A percentile compares a stretch with the other conserved stretches of the same genome.
phyloP scores from a whole-genome alignment of 2,797 vertebrate species.

The Darevskia nairensis region DNA sequence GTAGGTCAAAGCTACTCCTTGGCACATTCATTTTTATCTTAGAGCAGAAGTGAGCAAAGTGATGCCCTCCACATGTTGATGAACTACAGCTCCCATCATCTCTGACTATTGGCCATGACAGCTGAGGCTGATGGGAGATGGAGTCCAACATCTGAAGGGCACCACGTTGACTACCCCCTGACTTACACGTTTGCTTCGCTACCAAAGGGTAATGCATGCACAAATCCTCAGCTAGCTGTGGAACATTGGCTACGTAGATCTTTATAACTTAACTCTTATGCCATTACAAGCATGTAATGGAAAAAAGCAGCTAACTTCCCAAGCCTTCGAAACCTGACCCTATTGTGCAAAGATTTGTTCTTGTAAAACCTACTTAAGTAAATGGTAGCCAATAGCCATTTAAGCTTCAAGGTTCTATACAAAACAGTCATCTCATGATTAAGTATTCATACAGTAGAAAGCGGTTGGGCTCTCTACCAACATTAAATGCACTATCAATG shows the following conservation, averaged over 20 bases:
- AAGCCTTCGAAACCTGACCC: neutral
- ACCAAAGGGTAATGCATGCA: neutral
- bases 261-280: neutral
- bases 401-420: constrained; percentile 32
- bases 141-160: neutral
- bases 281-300: neutral
- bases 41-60: neutral
- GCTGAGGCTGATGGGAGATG: neutral
- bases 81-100: neutral
- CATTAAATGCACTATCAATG: constrained; percentile 53
- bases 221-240: neutral
- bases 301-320: neutral
- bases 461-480: constrained; percentile 40
- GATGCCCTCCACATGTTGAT: neutral
- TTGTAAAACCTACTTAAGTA: constrained; percentile 15
- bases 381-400: constrained; percentile 38
- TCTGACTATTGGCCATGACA: neutral
- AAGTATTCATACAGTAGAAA: constrained; percentile 56
- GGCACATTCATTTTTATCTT: neutral
- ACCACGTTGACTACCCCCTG: neutral
- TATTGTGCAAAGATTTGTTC: constrained; percentile 21
- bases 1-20: neutral
- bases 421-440: constrained; percentile 52
- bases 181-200: neutral
- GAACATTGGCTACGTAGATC: neutral